Base-by-base conservation (phyloP, 2,797 vertebrate species). In the Acanthiza pusilla region DNA sequence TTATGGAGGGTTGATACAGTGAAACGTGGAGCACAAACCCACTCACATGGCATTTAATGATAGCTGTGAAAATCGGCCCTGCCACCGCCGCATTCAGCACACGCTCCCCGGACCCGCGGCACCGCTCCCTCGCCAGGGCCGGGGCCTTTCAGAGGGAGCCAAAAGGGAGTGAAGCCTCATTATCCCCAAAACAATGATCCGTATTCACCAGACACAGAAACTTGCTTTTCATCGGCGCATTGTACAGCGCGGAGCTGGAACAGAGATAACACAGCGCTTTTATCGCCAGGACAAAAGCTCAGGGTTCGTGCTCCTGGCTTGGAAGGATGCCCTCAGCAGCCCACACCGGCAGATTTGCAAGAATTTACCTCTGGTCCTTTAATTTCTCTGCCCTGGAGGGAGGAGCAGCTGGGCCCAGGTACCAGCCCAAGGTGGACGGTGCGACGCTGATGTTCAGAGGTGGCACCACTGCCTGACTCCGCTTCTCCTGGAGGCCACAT, bases 91-190 rank as follows among this genome's bases (percentile, higher is more conserved):
- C 60, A 62, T 91, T 95, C 93, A 86, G 94, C 79, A 80, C 81
- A 63, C 66, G 43, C 89, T 94, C 94, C 79, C 96, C 71, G 8
- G 76, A 85, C 92, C 94, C 16, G 6, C 12, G 34, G 74, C 71
- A 85, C 84, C 12, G 75, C 86, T 96, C 87, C 97, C 91, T 88
- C 85, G 20, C 95, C 94, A 96, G 94, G 54, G 93, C 43, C 38
- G 48, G 78, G 78, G 91, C 92, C 91, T 97, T 98, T 97, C 97
- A 97, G 82, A 67, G 85, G 53, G 34, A 97, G 97, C 96, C 97
- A 97, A 96, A 97, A 90, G 91, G 95, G 96, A 89, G 57, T 83
- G 94, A 89, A 89, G 66, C 47, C 83, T 97, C 92, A 95, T 97
- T 97, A 96, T 91, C 72, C 93, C 88, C 16, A 9, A 96, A 97